phyloP scores from a whole-genome alignment of 2,113 vertebrate species.

The Aramus guarauna region DNA sequence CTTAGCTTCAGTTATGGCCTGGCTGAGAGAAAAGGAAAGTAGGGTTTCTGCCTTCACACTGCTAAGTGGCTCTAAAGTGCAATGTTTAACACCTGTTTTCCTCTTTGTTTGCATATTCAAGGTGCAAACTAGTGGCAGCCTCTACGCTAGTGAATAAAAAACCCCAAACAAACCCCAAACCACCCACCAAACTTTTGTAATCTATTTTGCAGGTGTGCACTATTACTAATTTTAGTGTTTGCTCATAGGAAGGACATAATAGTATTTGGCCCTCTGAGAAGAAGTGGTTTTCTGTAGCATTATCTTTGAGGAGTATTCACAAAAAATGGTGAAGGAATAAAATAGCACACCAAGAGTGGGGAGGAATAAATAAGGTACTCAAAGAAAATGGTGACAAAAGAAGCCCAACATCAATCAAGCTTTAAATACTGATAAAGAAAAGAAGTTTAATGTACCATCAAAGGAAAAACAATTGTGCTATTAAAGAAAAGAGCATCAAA shows the following conservation, averaged over 20 bases:
- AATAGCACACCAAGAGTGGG: not conserved
- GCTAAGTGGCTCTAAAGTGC: not conserved
- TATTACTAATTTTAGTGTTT: not conserved
- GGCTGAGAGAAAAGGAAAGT: not conserved
- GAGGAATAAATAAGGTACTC: not conserved
- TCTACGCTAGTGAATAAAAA: not conserved
- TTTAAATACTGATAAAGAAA: conserved; percentile 31
- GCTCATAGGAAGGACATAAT: not conserved
- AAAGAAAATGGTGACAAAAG: conserved; percentile 16
- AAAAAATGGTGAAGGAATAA: not conserved
- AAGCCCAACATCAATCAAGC: conserved; percentile 5
- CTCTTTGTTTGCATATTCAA: not conserved
- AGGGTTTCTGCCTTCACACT: not conserved
- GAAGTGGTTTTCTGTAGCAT: not conserved
- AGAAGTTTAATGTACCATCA: conserved; percentile 7
- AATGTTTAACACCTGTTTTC: not conserved
- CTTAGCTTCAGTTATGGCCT: not conserved
- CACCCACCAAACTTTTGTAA: no score
- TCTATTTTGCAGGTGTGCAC: not conserved
- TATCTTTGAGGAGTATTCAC: not conserved
- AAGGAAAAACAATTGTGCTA: conserved; percentile 29
- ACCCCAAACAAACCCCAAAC: not conserved
- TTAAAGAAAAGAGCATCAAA: conserved; percentile 39
- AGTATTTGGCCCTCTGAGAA: not conserved
- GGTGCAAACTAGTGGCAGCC: not conserved